These are phyloP conservation scores for Drosophila kuntzei DNA, from an alignment of 2,888 invertebrate genomes.

Conservation along the genomic window DNA sequence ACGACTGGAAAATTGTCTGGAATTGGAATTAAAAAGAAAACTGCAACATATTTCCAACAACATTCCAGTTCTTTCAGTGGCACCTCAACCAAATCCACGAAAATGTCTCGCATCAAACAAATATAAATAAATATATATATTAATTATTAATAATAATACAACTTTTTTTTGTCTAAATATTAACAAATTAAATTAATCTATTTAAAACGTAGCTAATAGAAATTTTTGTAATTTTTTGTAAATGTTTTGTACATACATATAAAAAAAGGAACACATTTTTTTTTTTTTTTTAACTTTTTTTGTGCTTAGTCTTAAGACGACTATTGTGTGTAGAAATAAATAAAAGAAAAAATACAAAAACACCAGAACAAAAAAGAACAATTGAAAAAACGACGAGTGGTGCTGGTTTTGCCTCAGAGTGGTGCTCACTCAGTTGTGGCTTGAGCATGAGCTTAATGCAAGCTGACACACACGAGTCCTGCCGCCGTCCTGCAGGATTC, in stretches of 20 bases:
- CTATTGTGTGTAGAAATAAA: constrained; percentile 69
- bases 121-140: constrained; percentile 41
- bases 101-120: constrained; percentile 38
- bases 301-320: constrained; percentile 73
- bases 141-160: constrained; percentile 6
- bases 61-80: constrained; percentile 13
- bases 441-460: constrained; percentile 66
- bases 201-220: constrained; percentile 49
- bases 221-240: constrained; percentile 75
- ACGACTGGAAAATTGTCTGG: not conserved
- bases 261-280: constrained; percentile 28
- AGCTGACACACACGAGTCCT: constrained; percentile 75
- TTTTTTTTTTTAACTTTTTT: constrained; percentile 48
- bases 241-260: constrained; percentile 72
- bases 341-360: constrained; percentile 48
- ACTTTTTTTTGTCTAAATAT: constrained; percentile 36
- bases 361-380: constrained; percentile 40
- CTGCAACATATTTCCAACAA: not conserved
- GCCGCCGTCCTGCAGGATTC: constrained; percentile 16
- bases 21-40: not conserved
- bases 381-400: constrained; percentile 12
- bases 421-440: constrained; percentile 18
- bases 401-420: constrained; percentile 21
- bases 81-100: constrained; percentile 16
- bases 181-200: constrained; percentile 37